A percentile compares a stretch with the other conserved stretches of the same genome.
phyloP scores from a whole-genome alignment of 2,797 vertebrate species.

The Rhinoraja longicauda region DNA sequence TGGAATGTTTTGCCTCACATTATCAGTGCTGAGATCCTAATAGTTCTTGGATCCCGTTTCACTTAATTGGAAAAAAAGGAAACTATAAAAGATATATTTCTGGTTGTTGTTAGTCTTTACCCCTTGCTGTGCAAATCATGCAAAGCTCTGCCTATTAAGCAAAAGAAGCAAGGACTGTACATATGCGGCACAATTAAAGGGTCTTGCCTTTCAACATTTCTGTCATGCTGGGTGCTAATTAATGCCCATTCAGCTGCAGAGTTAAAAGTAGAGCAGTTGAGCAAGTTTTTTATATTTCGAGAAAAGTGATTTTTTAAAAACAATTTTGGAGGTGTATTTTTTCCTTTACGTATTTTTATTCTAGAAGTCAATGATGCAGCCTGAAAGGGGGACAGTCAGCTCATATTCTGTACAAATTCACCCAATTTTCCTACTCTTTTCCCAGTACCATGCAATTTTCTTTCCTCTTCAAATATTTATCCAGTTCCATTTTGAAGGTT shows the following conservation, averaged over 20 bases:
- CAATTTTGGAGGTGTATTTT: neutral
- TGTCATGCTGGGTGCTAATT: neutral
- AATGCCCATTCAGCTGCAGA: neutral
- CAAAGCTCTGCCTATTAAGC: neutral
- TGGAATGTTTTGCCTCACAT: neutral
- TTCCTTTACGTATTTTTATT: neutral
- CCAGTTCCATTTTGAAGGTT: neutral
- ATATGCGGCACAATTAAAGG: neutral
- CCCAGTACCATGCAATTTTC: neutral
- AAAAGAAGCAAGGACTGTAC: neutral
- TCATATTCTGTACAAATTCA: neutral
- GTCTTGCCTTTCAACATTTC: neutral
- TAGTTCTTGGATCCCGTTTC: neutral
- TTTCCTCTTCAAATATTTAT: neutral
- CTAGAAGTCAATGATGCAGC: neutral
- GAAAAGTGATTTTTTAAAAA: neutral
- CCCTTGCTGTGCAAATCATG: neutral
- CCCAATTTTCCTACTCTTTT: neutral
- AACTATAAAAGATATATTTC: neutral
- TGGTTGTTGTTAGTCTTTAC: slow-evolving; percentile 1
- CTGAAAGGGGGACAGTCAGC: neutral
- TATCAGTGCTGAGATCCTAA: slow-evolving; percentile 13
- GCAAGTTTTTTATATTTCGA: neutral
- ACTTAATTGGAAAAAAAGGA: neutral
- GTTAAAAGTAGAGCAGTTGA: neutral